These are phyloP conservation scores for Stenopsyche tienmushanensis DNA, from an alignment of 1,140 invertebrate species.

Conservation along the genomic window DNA sequence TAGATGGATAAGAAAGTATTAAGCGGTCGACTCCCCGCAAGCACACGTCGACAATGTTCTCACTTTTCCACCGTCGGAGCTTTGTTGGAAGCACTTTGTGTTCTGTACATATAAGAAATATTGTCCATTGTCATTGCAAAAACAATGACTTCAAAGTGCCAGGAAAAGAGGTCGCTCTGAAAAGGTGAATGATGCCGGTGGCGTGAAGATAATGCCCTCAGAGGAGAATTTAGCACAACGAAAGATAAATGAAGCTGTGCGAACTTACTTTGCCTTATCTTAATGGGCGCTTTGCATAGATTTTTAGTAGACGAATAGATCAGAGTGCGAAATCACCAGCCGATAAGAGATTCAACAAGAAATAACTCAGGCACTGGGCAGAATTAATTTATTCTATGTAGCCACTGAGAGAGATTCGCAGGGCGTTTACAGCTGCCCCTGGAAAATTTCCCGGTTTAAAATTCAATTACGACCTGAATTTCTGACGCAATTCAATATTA, in stretches of 20 bases:
- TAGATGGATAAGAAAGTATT: no score
- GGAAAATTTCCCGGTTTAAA: no score
- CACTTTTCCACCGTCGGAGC: no score
- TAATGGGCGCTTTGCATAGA: background rate
- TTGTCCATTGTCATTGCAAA: background rate
- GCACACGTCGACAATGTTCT: background rate
- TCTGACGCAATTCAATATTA: no score
- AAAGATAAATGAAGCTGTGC: background rate
- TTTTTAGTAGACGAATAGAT: background rate
- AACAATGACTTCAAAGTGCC: conserved; percentile 14
- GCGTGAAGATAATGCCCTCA: conserved; percentile 18
- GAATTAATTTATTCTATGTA: no score
- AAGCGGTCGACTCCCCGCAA: no score
- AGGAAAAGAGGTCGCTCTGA: background rate
- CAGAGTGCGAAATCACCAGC: conserved; percentile 4
- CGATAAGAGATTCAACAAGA: no score
- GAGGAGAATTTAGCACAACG: background rate
- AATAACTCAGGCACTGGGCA: no score
- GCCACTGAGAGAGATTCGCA: no score
- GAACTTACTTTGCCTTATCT: conserved; percentile 15
- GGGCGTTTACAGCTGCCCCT: no score
- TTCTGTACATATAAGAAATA: conserved; percentile 1
- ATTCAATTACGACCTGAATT: no score
- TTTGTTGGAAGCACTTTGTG: background rate
- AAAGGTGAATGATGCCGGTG: conserved; percentile 22